Conservation (phyloP, 2,113 vertebrate species). For the Engraulis encrasicolus region DNA sequence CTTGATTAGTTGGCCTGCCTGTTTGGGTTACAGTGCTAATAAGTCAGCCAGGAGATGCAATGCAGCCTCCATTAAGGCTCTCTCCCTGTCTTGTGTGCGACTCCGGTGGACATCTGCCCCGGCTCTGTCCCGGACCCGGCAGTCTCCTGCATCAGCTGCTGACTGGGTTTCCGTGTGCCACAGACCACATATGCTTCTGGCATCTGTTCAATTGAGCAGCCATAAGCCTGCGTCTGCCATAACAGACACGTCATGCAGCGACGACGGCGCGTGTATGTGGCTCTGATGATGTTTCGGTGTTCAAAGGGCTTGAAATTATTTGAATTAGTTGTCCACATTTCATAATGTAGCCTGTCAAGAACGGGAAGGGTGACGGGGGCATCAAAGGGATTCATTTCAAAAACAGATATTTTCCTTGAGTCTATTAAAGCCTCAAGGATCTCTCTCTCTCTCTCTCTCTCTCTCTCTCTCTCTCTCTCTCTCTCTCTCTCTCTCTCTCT, state of each 20-base stretch:
- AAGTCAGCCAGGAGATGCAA: constrained; percentile 59
- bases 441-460: too few species aligned
- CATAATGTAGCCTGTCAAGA: neutral
- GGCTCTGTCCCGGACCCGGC: neutral
- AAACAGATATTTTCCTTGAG: neutral
- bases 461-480: too few species aligned
- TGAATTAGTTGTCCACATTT: neutral
- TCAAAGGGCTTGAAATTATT: neutral
- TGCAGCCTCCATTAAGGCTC: neutral
- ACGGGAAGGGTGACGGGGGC: neutral
- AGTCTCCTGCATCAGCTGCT: neutral
- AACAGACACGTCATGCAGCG: neutral
- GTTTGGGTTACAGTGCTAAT: constrained; percentile 65
- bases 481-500: too few species aligned
- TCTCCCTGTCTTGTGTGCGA: neutral
- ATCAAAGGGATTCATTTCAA: neutral
- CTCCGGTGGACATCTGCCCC: neutral
- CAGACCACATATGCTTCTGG: neutral
- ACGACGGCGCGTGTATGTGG: neutral
- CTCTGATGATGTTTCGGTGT: neutral
- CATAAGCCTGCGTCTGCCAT: neutral
- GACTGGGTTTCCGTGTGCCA: neutral
- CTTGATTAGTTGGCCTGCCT: constrained; percentile 70
- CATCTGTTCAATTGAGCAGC: neutral
- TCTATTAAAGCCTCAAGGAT: neutral